phyloP scores from a whole-genome alignment of 2,797 vertebrate genomes.

The Paedocypris micromegethes region DNA sequence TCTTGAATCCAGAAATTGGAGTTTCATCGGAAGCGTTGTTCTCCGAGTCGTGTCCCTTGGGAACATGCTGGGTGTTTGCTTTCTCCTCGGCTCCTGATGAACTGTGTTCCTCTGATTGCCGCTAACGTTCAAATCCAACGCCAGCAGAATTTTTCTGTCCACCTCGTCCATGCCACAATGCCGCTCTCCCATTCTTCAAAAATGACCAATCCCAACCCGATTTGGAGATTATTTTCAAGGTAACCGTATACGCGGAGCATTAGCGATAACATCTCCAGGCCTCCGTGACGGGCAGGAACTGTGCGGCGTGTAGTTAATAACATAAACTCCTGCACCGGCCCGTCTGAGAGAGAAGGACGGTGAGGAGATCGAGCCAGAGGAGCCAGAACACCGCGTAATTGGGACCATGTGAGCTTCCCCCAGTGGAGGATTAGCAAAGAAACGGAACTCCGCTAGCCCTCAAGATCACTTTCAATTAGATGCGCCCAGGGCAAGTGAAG shows the following conservation, averaged over 20 bases:
- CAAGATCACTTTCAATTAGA: constrained; percentile 99
- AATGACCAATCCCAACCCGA: constrained; percentile 83
- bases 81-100: too few relatives aligned
- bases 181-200: constrained; percentile 61
- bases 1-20: too few relatives aligned
- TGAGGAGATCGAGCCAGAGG: constrained; percentile 62
- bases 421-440: constrained; percentile 91
- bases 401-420: constrained; percentile 96
- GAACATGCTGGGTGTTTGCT: too few relatives aligned
- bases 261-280: constrained; percentile 95
- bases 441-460: constrained; percentile 87
- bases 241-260: constrained; percentile 86
- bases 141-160: constrained; percentile 53
- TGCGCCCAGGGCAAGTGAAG: constrained; percentile 83
- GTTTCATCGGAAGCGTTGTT: too few relatives aligned
- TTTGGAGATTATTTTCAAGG: constrained; percentile 91
- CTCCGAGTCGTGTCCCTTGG: too few relatives aligned
- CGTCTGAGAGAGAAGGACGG: constrained; percentile 36
- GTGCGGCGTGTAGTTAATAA: constrained; percentile 94
- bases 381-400: constrained; percentile 88
- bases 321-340: constrained; percentile 79
- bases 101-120: too few relatives aligned
- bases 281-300: constrained; percentile 97
- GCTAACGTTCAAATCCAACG: constrained; percentile 65
- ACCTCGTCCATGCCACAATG: constrained; percentile 39